A percentile compares a stretch with the other conserved stretches of the same genome.
phyloP scores from a whole-genome alignment of 2,797 vertebrate genomes.

The Cuniculus paca region DNA sequence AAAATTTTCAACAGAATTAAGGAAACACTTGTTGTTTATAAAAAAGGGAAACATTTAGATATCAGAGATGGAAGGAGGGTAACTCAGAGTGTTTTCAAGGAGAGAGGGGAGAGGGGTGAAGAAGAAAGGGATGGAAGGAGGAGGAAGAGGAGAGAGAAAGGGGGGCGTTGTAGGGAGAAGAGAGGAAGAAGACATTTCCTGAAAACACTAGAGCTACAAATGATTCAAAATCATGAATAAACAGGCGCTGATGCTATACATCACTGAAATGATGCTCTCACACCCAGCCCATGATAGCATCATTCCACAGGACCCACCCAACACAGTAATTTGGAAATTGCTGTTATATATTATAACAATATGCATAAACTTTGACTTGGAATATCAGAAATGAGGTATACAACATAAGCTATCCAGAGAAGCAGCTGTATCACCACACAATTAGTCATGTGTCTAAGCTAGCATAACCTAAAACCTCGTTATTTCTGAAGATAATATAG shows the following conservation, averaged over 20 bases:
- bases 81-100: neutral
- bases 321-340: neutral
- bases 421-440: neutral
- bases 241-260: neutral
- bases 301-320: neutral
- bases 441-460: neutral
- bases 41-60: neutral
- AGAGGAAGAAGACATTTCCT: neutral
- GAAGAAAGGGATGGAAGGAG: accelerated
- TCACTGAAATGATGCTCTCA: neutral
- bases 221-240: neutral
- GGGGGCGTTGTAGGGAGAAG: neutral
- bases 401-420: neutral
- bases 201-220: neutral
- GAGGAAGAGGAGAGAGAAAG: neutral
- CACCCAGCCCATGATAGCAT: accelerated
- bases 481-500: neutral
- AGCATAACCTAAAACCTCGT: neutral
- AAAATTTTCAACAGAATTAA: constrained; percentile 15
- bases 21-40: neutral
- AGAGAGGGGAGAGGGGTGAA: neutral
- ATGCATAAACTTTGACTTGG: neutral
- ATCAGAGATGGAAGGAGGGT: neutral
- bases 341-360: neutral
- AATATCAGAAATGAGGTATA: neutral